Evolutionary conservation across 2,113 vertebrate species (phyloP).

Genomic region (Struthio camelus): DNA sequence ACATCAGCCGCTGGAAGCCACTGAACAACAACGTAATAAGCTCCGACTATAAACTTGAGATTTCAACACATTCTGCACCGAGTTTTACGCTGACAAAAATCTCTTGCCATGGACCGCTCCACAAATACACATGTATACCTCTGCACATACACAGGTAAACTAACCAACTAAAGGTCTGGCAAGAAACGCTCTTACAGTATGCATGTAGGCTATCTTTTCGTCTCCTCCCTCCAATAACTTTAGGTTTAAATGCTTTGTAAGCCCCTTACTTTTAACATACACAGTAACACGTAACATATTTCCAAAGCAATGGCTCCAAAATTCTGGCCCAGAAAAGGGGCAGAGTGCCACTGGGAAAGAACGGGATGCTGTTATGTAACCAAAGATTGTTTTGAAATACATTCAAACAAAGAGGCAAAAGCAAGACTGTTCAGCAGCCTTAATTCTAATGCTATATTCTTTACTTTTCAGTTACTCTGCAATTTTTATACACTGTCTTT

Average conservation of each 20-base stretch:
- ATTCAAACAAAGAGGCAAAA: background rate
- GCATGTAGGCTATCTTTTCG: background rate
- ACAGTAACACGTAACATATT: background rate
- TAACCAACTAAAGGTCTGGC: background rate
- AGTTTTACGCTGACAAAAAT: background rate
- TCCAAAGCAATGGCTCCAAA: background rate
- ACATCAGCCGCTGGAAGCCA: background rate
- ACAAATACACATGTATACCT: background rate
- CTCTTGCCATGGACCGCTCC: rapidly evolving
- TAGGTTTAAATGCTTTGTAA: background rate
- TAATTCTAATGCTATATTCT: background rate
- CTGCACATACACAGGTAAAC: rapidly evolving
- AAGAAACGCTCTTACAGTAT: background rate
- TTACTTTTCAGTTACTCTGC: background rate
- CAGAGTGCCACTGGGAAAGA: background rate
- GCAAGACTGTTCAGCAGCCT: background rate
- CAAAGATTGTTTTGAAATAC: background rate
- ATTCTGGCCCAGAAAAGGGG: background rate
- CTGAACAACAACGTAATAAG: rapidly evolving
- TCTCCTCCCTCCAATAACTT: background rate
- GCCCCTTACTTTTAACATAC: background rate
- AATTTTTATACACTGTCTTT: rapidly evolving
- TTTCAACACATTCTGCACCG: rapidly evolving
- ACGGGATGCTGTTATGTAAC: background rate
- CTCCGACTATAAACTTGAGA: rapidly evolving